phyloP scores from a whole-genome alignment of 1,140 invertebrate genomes.

The Cydia amplana region DNA sequence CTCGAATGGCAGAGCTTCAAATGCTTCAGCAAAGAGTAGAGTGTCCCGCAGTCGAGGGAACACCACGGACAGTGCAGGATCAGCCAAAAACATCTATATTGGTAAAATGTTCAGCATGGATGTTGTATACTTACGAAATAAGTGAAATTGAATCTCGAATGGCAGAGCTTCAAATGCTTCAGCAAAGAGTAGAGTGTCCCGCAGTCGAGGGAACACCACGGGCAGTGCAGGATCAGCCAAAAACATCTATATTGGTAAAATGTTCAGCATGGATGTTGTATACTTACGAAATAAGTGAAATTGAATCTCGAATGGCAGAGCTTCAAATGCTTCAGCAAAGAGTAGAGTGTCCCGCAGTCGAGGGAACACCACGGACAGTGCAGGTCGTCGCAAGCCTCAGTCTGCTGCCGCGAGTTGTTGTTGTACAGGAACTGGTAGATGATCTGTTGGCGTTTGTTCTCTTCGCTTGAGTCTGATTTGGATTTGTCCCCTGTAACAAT shows the following conservation, averaged over 20 bases:
- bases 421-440: slow-evolving; percentile 98
- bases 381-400: slow-evolving; percentile 94
- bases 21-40: slow-evolving; percentile 96
- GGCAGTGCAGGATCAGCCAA: slow-evolving; percentile 94
- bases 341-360: slow-evolving; percentile 92
- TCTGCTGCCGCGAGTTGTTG: slow-evolving; percentile 96
- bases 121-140: slow-evolving; percentile 87
- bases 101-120: too few relatives aligned
- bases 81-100: too few relatives aligned
- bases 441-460: slow-evolving; percentile 83
- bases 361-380: slow-evolving; percentile 97
- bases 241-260: too few relatives aligned
- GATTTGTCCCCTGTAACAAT: slow-evolving; percentile 54
- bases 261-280: not conserved
- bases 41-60: slow-evolving; percentile 90
- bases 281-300: slow-evolving; percentile 93
- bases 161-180: slow-evolving; percentile 96
- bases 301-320: slow-evolving; percentile 95
- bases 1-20: slow-evolving; percentile 95
- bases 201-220: slow-evolving; percentile 97
- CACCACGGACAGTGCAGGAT: slow-evolving; percentile 97
- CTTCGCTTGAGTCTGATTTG: slow-evolving; percentile 48
- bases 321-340: slow-evolving; percentile 95
- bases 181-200: slow-evolving; percentile 92
- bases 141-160: slow-evolving; percentile 95